Conservation (phyloP, 1,140 invertebrate genomes). For the Manduca sexta region DNA sequence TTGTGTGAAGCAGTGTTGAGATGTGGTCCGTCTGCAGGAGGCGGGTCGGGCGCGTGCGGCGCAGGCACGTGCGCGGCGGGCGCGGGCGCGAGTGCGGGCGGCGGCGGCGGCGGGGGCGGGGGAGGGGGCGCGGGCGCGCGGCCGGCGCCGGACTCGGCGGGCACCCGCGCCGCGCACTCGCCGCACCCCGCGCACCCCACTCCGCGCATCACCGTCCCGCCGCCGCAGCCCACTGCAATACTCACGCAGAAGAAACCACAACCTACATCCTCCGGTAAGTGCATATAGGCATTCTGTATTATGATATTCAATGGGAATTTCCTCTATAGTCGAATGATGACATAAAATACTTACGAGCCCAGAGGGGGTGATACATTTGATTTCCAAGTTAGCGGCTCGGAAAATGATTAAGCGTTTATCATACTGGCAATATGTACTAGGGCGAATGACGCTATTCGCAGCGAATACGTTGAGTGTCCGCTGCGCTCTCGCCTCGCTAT, state of each 20-base stretch:
- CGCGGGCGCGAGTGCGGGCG: neutral
- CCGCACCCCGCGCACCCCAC: constrained; percentile 40
- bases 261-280: constrained; percentile 49
- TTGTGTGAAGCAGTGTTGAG: neutral
- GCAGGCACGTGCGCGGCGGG: constrained; percentile 30
- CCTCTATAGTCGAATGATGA: too few relatives aligned
- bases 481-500: too few relatives aligned
- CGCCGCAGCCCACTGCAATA: constrained; percentile 18
- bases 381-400: too few relatives aligned
- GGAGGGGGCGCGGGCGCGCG: constrained; percentile 16
- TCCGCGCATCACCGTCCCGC: constrained; percentile 35
- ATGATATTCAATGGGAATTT: too few relatives aligned
- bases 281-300: neutral
- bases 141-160: constrained; percentile 56
- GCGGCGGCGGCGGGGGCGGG: constrained; percentile 4
- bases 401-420: too few relatives aligned
- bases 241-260: constrained; percentile 34
- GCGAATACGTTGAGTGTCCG: too few relatives aligned
- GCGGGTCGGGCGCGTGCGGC: neutral
- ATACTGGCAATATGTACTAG: too few relatives aligned
- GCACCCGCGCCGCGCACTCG: constrained; percentile 50
- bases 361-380: too few relatives aligned
- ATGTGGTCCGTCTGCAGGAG: too few relatives aligned
- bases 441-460: too few relatives aligned
- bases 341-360: too few relatives aligned